Evolutionary conservation across 2,113 vertebrate species (phyloP).

Genomic region (Dasyprocta punctata): DNA sequence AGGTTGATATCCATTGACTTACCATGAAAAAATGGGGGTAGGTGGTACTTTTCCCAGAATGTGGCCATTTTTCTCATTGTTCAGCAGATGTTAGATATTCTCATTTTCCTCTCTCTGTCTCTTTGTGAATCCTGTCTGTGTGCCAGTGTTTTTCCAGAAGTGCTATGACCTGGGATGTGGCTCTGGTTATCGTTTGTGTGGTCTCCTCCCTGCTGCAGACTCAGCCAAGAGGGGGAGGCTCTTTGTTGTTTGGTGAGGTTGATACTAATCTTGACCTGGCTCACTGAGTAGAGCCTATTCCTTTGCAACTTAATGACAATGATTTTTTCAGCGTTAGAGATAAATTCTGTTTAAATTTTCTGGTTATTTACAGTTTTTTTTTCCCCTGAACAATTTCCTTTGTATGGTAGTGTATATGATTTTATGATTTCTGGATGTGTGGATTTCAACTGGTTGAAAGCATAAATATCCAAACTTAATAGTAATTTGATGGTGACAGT

Average conservation of each 20-base stretch:
- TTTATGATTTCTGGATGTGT: conserved; percentile 41
- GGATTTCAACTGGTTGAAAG: conserved; percentile 42
- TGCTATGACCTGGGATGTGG: not conserved
- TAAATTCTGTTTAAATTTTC: conserved; percentile 44
- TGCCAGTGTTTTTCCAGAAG: conserved; percentile 4
- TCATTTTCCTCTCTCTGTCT: not conserved
- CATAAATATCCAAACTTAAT: conserved; percentile 41
- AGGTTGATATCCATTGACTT: not conserved
- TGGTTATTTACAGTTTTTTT: not conserved
- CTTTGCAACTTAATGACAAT: conserved; percentile 48
- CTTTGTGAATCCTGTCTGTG: not conserved
- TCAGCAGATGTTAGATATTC: not conserved
- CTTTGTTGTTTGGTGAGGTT: conserved; percentile 29
- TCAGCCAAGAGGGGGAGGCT: conserved; percentile 36
- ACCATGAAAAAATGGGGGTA: not conserved
- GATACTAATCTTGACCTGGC: conserved; percentile 1
- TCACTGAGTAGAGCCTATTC: conserved; percentile 23
- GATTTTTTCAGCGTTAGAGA: conserved; percentile 63
- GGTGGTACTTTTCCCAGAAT: not conserved
- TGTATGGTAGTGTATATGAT: not conserved
- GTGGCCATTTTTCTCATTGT: not conserved
- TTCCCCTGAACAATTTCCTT: not conserved
- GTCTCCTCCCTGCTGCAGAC: not conserved
- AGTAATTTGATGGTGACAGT: conserved; percentile 4
- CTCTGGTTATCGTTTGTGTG: not conserved